phyloP scores from a whole-genome alignment of 1,140 invertebrate genomes.

The Camponotus floridanus region DNA sequence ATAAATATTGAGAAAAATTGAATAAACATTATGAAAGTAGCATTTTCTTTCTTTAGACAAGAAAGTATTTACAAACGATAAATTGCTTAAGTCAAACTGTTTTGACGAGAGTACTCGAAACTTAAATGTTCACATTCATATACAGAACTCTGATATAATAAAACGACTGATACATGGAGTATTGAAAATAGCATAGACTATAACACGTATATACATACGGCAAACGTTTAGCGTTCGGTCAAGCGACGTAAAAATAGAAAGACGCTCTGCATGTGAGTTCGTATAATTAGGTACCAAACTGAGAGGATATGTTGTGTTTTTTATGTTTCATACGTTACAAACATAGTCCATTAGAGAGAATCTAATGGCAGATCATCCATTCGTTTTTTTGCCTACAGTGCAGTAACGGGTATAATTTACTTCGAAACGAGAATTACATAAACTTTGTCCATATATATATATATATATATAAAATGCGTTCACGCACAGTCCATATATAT shows the following conservation, averaged over 20 bases:
- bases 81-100: not conserved
- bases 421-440: conserved; percentile 58
- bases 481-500: no score
- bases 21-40: not conserved
- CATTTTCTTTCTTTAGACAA: not conserved
- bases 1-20: not conserved
- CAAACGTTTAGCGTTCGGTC: conserved; percentile 80
- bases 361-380: conserved; percentile 54
- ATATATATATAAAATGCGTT: no score
- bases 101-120: not conserved
- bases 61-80: not conserved
- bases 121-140: not conserved
- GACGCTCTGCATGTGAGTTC: conserved; percentile 85
- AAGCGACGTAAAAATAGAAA: conserved; percentile 84
- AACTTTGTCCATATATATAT: not conserved
- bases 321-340: conserved; percentile 75
- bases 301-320: conserved; percentile 67
- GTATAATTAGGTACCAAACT: conserved; percentile 84
- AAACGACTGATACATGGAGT: not conserved
- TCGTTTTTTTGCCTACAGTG: conserved; percentile 46
- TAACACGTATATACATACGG: conserved; percentile 62
- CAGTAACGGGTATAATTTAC: not conserved
- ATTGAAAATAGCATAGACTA: conserved; percentile 70
- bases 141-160: no score
- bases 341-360: conserved; percentile 58